Conservation (phyloP, 2,888 invertebrate genomes). For the Conistra vaccinii region DNA sequence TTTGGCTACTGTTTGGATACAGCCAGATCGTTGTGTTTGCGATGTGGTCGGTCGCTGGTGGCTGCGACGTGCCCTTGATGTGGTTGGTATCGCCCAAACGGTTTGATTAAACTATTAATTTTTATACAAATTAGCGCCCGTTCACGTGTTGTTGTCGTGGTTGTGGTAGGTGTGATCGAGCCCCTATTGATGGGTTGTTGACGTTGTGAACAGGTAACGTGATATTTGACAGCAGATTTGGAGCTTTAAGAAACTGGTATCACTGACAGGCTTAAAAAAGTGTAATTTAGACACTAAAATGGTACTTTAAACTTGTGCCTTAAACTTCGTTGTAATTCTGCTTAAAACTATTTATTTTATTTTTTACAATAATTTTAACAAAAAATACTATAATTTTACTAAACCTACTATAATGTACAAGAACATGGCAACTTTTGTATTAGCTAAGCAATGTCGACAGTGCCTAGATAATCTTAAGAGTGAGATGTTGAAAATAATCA, state of each 20-base stretch:
- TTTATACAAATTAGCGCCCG: not conserved
- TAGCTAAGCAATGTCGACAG: constrained; percentile 39
- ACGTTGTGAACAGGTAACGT: too few relatives aligned
- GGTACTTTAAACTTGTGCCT: constrained; percentile 41
- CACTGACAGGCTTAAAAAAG: not conserved
- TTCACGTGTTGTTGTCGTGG: not conserved
- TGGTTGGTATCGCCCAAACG: not conserved
- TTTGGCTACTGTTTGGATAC: not conserved
- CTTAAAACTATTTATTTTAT: constrained; percentile 35
- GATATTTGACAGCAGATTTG: not conserved
- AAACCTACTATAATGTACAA: constrained; percentile 50
- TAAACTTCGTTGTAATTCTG: constrained; percentile 49
- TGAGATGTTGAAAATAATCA: constrained; percentile 5
- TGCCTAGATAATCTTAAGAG: constrained; percentile 18
- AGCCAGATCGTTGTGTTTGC: not conserved
- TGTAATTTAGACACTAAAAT: constrained; percentile 11
- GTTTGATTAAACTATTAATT: not conserved
- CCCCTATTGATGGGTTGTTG: not conserved
- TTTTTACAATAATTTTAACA: constrained; percentile 35
- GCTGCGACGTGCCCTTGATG: not conserved
- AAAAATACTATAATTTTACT: constrained; percentile 42
- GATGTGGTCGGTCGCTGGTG: not conserved
- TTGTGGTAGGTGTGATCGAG: not conserved
- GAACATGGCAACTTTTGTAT: constrained; percentile 45
- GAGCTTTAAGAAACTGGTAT: not conserved